Evolutionary conservation across 2,888 invertebrate genomes (phyloP), one percentile per base, ranked within the genome.

Genomic region (Coenonympha arcania): DNA sequence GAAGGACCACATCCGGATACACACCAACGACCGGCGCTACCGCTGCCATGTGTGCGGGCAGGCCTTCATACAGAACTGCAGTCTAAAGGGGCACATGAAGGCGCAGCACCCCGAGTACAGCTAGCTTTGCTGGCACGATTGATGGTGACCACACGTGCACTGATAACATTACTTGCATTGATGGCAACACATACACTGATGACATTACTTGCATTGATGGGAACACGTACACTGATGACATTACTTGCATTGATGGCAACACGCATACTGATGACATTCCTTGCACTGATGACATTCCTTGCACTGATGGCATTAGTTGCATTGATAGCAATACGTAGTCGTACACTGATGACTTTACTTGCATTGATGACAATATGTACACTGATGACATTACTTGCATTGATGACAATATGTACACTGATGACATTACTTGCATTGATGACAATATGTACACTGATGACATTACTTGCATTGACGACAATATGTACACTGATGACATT

Each of bases 41-140:
- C 70, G 78, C 1, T 89, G 89, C 53, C 61, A 71, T 0, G 9
- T 78, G 33, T 89, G 89, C 48, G 79, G 71, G 6, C 80, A 86
- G 0, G 22, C 22, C 3, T 22, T 76, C 86, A 0, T 89, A 88
- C 54, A 85, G n/a, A n/a, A n/a, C n/a, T n/a, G n/a, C n/a, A n/a
- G n/a, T n/a, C 65, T 89, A 50, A 88, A 87, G 63, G 82, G 83
- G 50, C 89, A 89, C 58, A 78, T 89, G 67, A 88, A 87, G 42
- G 68, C 71, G 8, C 71, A 75, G 8, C 79, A 79, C 50, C 73
- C 73, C 43, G 8, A 20, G 20, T 20, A 5, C 20, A 20, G 20
- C 20, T 20, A 20, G 5, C 20, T 20, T n/a, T 13, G 2, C 4
- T 30, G 13, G 6, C n/a, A 5, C 13, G 0, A 30, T 1, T 11